These are phyloP conservation scores for Podotricha telesiphe DNA, from an alignment of 2,888 invertebrate genomes.

Conservation along the genomic window DNA sequence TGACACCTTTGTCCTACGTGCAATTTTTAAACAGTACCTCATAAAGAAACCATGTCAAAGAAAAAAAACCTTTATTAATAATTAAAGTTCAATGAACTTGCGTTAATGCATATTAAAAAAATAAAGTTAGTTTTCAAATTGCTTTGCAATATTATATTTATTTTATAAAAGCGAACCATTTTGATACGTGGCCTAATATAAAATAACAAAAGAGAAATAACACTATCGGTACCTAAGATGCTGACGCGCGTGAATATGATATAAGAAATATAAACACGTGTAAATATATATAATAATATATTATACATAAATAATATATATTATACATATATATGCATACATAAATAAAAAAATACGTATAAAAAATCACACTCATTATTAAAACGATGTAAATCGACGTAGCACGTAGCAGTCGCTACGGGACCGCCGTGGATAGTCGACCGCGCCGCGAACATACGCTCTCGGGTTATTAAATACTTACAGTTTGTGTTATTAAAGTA, in stretches of 20 bases:
- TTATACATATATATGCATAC: no score
- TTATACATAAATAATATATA: no score
- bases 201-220: not conserved
- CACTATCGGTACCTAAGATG: not conserved
- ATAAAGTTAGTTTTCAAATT: not conserved
- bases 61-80: no score
- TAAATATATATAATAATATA: no score
- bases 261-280: not conserved
- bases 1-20: not conserved
- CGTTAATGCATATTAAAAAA: no score
- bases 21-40: not conserved
- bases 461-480: not conserved
- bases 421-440: slow-evolving; percentile 55
- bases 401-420: slow-evolving; percentile 69
- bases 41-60: no score
- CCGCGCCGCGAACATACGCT: slow-evolving; percentile 41
- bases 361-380: slow-evolving; percentile 22
- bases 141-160: slow-evolving; percentile 2
- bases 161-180: not conserved
- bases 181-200: not conserved
- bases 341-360: not conserved
- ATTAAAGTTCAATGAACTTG: no score
- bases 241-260: not conserved
- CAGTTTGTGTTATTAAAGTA: not conserved
- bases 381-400: slow-evolving; percentile 29